phyloP scores from a whole-genome alignment of 2,888 invertebrate genomes.

The Coenonympha glycerion region DNA sequence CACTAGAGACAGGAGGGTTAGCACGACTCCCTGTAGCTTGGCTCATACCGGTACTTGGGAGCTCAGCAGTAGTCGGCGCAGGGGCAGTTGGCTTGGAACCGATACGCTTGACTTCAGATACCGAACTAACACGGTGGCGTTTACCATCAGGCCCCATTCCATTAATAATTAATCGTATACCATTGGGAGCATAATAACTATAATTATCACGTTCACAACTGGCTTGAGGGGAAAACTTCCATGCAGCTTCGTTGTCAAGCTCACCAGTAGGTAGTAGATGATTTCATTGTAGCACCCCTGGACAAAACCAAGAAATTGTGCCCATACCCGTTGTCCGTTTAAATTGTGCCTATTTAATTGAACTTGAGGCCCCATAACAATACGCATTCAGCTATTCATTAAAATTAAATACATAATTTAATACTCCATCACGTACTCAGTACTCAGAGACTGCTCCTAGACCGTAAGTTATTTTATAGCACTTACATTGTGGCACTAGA shows the following conservation, averaged over 20 bases:
- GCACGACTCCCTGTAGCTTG: no score
- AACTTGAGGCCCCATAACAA: constrained; percentile 5
- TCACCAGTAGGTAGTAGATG: constrained; percentile 31
- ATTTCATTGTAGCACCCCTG: constrained; percentile 33
- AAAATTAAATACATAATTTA: background rate
- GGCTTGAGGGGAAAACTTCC: constrained; percentile 6
- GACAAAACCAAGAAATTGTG: constrained; percentile 24
- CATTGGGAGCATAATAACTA: constrained; percentile 55
- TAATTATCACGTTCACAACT: constrained; percentile 48
- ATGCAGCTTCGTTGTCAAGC: constrained; percentile 17
- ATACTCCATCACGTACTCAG: background rate
- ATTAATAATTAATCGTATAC: no score
- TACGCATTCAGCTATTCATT: constrained; percentile 11
- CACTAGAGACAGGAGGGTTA: no score
- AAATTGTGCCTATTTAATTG: constrained; percentile 20
- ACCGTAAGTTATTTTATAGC: no score
- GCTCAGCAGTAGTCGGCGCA: no score
- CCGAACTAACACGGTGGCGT: no score
- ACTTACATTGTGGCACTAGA: no score
- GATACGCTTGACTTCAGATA: no score
- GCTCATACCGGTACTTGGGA: no score
- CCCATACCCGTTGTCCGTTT: constrained; percentile 18
- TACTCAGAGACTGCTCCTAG: background rate
- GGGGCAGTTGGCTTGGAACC: no score
- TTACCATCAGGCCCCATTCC: no score